Percentiles rank a stretch among this genome's conserved stretches.
Evolutionary conservation across 2,888 invertebrate genomes (phyloP).

Genomic region (Netelia melanura): DNA sequence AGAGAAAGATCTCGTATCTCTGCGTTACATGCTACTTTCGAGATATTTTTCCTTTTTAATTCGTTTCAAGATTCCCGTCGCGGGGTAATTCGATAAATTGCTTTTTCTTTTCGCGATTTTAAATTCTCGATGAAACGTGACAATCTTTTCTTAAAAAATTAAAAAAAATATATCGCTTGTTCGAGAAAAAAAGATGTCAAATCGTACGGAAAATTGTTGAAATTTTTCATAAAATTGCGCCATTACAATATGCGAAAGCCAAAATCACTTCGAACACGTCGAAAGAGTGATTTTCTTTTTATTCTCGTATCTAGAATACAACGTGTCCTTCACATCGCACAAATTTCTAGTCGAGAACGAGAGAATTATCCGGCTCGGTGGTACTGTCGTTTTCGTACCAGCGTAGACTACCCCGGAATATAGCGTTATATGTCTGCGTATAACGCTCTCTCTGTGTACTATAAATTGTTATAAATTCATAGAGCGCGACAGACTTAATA

Average conservation of each 20-base stretch:
- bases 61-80: constrained; percentile 25
- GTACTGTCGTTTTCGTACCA: not conserved
- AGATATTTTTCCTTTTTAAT: constrained; percentile 32
- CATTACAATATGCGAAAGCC: too few relatives aligned
- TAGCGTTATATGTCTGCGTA: not conserved
- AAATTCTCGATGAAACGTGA: too few relatives aligned
- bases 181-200: too few relatives aligned
- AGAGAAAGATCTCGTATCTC: constrained; percentile 38
- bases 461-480: constrained; percentile 73
- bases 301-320: too few relatives aligned
- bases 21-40: not conserved
- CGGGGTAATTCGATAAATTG: not conserved
- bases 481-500: constrained; percentile 69
- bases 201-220: too few relatives aligned
- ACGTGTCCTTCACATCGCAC: not conserved
- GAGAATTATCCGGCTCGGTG: constrained; percentile 33
- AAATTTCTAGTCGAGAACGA: not conserved
- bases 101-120: not conserved
- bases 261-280: too few relatives aligned
- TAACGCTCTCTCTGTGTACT: constrained; percentile 29
- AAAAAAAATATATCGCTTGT: too few relatives aligned
- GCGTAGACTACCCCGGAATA: constrained; percentile 3
- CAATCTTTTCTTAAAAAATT: too few relatives aligned
- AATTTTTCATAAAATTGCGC: too few relatives aligned
- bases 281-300: too few relatives aligned